Conservation (phyloP, 2,888 invertebrate species). For the Sphaerophoria rueppellii region DNA sequence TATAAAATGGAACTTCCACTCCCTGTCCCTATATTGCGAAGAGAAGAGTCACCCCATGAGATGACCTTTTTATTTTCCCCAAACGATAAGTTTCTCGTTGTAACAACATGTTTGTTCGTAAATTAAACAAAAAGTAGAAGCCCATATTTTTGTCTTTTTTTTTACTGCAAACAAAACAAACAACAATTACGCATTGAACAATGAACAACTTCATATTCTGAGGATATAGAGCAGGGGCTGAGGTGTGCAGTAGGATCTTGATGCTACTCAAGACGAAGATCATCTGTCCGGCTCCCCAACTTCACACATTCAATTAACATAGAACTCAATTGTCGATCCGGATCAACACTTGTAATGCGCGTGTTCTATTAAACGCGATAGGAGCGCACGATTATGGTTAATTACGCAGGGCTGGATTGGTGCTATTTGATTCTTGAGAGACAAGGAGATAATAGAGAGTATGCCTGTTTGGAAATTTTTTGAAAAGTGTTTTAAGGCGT, state of each 20-base stretch:
- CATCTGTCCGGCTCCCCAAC: conserved; percentile 57
- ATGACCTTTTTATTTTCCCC: conserved; percentile 66
- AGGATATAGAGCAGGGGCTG: neutral
- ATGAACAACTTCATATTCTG: conserved; percentile 59
- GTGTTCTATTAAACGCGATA: conserved; percentile 42
- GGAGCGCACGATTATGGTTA: conserved; percentile 24
- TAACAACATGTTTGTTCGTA: neutral
- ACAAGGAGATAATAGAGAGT: no score
- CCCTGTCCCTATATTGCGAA: conserved; percentile 41
- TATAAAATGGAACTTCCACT: conserved; percentile 40
- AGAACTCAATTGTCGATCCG: conserved; percentile 61
- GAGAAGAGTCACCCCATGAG: conserved; percentile 37
- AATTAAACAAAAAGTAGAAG: conserved; percentile 36
- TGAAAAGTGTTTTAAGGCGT: no score
- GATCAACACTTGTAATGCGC: conserved; percentile 70
- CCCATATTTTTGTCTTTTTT: conserved; percentile 34
- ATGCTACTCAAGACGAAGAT: conserved; percentile 56
- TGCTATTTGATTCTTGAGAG: no score
- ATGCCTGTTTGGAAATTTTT: no score
- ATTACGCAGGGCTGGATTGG: neutral
- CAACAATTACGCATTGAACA: conserved; percentile 62
- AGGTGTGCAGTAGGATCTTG: neutral
- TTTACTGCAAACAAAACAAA: conserved; percentile 30
- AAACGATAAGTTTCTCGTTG: conserved; percentile 57
- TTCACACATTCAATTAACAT: conserved; percentile 43